A percentile compares a stretch with the other conserved stretches of the same genome.
phyloP scores from a whole-genome alignment of 1,140 invertebrate genomes.

The Dendrolimus kikuchii region DNA sequence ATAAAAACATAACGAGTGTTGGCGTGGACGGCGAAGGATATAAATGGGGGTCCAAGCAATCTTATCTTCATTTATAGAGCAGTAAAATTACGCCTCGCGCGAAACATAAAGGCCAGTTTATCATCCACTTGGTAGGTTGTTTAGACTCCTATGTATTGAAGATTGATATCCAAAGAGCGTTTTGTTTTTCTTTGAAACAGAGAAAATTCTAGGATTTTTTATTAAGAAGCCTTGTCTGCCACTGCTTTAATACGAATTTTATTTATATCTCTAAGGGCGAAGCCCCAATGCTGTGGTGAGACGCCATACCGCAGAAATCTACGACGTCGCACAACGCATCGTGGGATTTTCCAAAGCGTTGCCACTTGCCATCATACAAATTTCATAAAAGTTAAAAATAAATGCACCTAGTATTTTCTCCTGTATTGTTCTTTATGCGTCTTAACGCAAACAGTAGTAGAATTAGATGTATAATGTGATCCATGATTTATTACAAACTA shows the following conservation, averaged over 20 bases:
- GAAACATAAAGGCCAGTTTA: slow-evolving; percentile 50
- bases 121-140: slow-evolving; percentile 48
- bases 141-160: slow-evolving; percentile 48
- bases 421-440: no score
- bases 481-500: no score
- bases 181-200: slow-evolving; percentile 15
- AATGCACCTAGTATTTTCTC: no score
- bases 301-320: no score
- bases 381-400: no score
- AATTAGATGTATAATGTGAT: no score
- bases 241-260: neutral
- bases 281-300: no score
- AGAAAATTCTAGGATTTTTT: slow-evolving; percentile 1
- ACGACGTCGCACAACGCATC: no score
- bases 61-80: slow-evolving; percentile 65
- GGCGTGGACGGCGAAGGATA: slow-evolving; percentile 29
- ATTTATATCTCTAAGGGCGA: no score
- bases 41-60: slow-evolving; percentile 47
- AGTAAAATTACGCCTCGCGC: slow-evolving; percentile 55
- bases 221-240: slow-evolving; percentile 14
- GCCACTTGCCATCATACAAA: no score
- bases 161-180: slow-evolving; percentile 36
- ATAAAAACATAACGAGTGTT: slow-evolving; percentile 32
- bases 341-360: no score
- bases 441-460: no score